Evolutionary conservation across 2,888 invertebrate species (phyloP), one percentile per base, ranked within the genome.

Genomic region (Willowsia nigromaculata): DNA sequence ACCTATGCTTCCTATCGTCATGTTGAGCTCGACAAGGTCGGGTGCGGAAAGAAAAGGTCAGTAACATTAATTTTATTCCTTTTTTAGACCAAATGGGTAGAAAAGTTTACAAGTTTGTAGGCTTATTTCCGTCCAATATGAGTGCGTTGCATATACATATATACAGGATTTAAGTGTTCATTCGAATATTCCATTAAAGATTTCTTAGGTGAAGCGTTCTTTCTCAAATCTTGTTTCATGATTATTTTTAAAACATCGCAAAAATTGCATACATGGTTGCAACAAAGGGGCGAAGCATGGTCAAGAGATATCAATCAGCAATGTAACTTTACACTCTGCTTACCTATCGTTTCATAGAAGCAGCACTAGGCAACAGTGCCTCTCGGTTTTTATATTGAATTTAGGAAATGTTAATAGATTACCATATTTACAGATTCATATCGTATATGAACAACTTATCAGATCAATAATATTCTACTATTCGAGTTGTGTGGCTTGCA

Each of bases 1-100:
- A 97, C 97, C 94, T 98, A 97, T 95, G 97, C 97, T 94, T 96
- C 97, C 93, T 98, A 97, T 95, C 97, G 97, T 95, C 97, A 98
- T 95, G 96, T 98, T 94, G 98, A 98, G 95, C 96, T 98, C 93
- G 97, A 97, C 96, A 97, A 97, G 95, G 97, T 98, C 94, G 98
- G 98, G 94, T 97, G 97, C 95, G 97, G 97, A 94, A 98, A 98
- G 95, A 97, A 97, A 95, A 97, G 97, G 98, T 98, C 95, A 95
- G 94, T 92, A 80, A 82, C 89, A 82, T 86, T 90, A 82, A 78
- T 86, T 90, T 83, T 86, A 43, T 89, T 85, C 53, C 82, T 71
- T 33, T 85, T 81, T 15, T 80, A 89, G 89, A 85, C 85, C 59
- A 74, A 74, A 74, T 15, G 74, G 74, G 47, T 74, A 80, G 80